phyloP scores from a whole-genome alignment of 2,797 vertebrate genomes.

The Aselliscus stoliczkanus region DNA sequence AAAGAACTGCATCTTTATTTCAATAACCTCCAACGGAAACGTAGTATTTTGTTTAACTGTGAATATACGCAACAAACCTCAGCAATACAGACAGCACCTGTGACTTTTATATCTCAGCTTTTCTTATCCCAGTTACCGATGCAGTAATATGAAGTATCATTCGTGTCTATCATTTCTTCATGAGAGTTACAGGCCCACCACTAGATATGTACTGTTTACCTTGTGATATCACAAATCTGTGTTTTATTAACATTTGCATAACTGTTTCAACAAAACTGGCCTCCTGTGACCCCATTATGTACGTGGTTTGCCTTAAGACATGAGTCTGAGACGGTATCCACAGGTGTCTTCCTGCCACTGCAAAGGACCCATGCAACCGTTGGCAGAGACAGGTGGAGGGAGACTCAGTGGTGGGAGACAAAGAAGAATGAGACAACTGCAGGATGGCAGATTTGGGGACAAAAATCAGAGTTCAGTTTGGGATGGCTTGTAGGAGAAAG shows the following conservation, averaged over 20 bases:
- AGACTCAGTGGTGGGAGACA: not conserved
- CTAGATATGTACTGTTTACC: not conserved
- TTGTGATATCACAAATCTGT: not conserved
- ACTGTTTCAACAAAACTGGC: not conserved
- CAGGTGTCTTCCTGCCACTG: not conserved
- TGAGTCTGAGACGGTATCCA: not conserved
- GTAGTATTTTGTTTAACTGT: not conserved
- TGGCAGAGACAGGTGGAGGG: not conserved
- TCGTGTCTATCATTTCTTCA: not conserved
- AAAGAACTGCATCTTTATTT: not conserved
- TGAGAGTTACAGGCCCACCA: not conserved
- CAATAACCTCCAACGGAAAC: not conserved
- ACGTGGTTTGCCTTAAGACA: not conserved
- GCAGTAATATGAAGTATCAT: not conserved
- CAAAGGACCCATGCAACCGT: not conserved
- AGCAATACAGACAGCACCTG: not conserved
- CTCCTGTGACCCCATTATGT: not conserved
- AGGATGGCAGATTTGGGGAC: not conserved
- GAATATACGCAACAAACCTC: not conserved
- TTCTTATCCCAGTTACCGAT: not conserved
- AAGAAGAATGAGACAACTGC: fast-evolving
- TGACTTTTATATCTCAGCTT: not conserved
- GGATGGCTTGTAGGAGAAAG: not conserved
- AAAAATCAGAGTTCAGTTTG: not conserved
- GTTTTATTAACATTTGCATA: not conserved